Evolutionary conservation across 2,888 invertebrate genomes (phyloP), one percentile per base, ranked within the genome.

Genomic region (Drosophila silvestris): DNA sequence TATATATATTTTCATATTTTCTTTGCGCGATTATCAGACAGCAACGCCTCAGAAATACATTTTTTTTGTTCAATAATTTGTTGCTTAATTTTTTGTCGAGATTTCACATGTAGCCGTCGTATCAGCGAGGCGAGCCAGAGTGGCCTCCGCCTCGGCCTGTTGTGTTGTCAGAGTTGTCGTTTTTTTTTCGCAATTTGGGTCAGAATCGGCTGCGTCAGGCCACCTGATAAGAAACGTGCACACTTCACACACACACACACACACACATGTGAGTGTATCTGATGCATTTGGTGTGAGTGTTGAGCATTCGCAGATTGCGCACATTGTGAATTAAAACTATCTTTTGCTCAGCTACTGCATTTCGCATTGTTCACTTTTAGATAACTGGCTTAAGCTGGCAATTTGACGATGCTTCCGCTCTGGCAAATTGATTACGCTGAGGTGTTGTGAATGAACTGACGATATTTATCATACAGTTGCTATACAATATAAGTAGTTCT

Each of bases 1-100:
- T 35, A 26, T 26, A 37, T 26, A 26, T 30, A 37, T 68, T 41
- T 71, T 74, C 66, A 75, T 68, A 68, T 69, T 74, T 74, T 74
- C 59, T 62, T 66, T 69, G 53, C 53, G 52, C 71, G 83, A 81
- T 85, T 85, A 73, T 56, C 60, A 41, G 52, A 50, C 64, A 72
- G 57, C 41, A 64, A 59, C 71, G 66, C 76, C 66, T 76, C 62
- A 76, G 66, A 66, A 82, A 67, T 85, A 67, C 53, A 6, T 73
- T 52, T 63, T 72, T 74, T 77, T 78, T 83, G 74, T 88, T 88
- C 86, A 88, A 85, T 88, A 81, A 86, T 85, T 85, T 88, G 89
- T 85, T 88, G 86, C 83, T 85, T 72, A 88, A 85, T 83, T 85
- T 83, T 70, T 69, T 70, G 70, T 41, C 26, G 66, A 77, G 83